Conservation (phyloP, 2,888 invertebrate species). For the Cephus nigrinus region DNA sequence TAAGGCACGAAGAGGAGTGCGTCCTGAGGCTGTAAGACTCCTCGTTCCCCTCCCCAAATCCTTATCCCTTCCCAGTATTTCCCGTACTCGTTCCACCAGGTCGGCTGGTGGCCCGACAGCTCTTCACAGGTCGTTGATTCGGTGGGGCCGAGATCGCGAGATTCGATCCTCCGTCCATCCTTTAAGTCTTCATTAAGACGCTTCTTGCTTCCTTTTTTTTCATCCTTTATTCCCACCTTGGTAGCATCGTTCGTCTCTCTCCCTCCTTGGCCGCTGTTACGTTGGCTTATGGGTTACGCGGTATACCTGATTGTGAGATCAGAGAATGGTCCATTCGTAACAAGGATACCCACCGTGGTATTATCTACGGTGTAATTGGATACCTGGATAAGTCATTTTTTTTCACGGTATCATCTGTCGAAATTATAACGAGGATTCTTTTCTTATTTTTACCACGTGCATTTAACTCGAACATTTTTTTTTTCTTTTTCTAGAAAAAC, state of each 20-base stretch:
- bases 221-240: slow-evolving; percentile 22
- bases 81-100: slow-evolving; percentile 3
- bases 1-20: neutral
- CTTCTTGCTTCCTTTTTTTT: slow-evolving; percentile 15
- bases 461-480: neutral
- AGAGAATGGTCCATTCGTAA: slow-evolving; percentile 13
- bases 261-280: neutral
- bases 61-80: neutral
- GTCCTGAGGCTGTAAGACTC: neutral
- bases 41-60: neutral
- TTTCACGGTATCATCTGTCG: neutral
- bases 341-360: neutral
- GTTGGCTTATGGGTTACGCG: neutral
- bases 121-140: slow-evolving; percentile 10
- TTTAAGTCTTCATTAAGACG: slow-evolving; percentile 37
- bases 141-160: slow-evolving; percentile 7
- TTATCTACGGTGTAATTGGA: neutral
- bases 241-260: slow-evolving; percentile 6
- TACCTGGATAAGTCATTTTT: neutral
- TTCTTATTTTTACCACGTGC: neutral
- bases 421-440: neutral
- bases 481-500: neutral
- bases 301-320: slow-evolving; percentile 8
- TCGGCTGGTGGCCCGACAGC: slow-evolving; percentile 4
- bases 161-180: slow-evolving; percentile 8